A percentile compares a stretch with the other conserved stretches of the same genome.
phyloP scores from a whole-genome alignment of 2,888 invertebrate species.

The Tachystola acroxantha region DNA sequence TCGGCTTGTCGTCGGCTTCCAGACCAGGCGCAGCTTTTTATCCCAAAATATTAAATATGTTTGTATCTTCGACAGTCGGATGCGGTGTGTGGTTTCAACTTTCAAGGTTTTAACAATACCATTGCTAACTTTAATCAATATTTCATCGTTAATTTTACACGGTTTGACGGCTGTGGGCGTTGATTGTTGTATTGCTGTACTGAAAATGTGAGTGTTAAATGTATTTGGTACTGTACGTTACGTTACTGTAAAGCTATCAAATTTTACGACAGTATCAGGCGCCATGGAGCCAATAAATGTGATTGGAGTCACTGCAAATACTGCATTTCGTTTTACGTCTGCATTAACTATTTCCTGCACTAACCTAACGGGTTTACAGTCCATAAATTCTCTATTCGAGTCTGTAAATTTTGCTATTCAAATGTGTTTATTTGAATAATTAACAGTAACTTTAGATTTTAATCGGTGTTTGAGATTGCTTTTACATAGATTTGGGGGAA shows the following conservation, averaged over 20 bases:
- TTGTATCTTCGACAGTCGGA: not conserved
- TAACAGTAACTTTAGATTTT: constrained; percentile 5
- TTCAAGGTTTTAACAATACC: not conserved
- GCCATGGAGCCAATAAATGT: constrained; percentile 44
- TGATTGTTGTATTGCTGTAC: constrained; percentile 18
- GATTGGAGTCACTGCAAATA: constrained; percentile 50
- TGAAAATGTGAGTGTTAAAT: constrained; percentile 24
- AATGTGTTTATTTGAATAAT: constrained; percentile 5
- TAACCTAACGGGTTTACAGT: constrained; percentile 26
- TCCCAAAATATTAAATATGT: not conserved
- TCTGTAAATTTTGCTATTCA: constrained; percentile 4
- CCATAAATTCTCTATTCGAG: constrained; percentile 15
- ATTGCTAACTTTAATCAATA: constrained; percentile 11
- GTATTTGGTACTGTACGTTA: constrained; percentile 18
- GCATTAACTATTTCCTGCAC: constrained; percentile 59
- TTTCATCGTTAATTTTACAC: constrained; percentile 15
- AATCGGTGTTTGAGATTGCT: constrained; percentile 5
- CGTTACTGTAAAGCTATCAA: constrained; percentile 47
- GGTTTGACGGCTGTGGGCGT: constrained; percentile 19
- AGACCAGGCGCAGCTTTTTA: not conserved
- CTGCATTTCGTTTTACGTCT: constrained; percentile 50
- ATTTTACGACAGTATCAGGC: constrained; percentile 60
- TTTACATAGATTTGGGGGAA: constrained; percentile 1
- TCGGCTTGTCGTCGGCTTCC: constrained; percentile 43
- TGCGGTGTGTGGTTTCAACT: not conserved